phyloP scores from a whole-genome alignment of 2,888 invertebrate species.

The Cheilosia soror region DNA sequence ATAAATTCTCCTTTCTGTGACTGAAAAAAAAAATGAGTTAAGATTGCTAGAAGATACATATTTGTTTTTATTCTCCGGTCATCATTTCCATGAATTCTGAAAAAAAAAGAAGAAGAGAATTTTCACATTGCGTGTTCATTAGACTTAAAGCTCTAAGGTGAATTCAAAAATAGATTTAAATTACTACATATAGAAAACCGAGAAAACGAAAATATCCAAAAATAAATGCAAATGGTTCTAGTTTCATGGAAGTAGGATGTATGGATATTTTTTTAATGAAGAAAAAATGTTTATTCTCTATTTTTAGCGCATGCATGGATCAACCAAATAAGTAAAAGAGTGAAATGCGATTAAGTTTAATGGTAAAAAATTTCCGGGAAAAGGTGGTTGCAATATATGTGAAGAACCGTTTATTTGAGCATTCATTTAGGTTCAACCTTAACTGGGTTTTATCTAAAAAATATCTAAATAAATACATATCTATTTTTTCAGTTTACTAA shows the following conservation, averaged over 20 bases:
- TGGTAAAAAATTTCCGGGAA: neutral
- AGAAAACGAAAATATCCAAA: slow-evolving; percentile 52
- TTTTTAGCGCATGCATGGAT: slow-evolving; percentile 57
- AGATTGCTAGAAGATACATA: slow-evolving; percentile 31
- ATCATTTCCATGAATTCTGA: slow-evolving; percentile 98
- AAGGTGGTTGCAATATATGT: neutral
- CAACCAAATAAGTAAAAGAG: neutral
- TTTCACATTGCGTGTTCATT: slow-evolving; percentile 18
- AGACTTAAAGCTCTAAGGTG: slow-evolving; percentile 15
- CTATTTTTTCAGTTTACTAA: no score
- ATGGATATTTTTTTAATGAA: slow-evolving; percentile 22
- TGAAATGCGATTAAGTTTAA: neutral
- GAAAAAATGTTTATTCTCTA: slow-evolving; percentile 39
- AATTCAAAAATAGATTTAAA: slow-evolving; percentile 58
- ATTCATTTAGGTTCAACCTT: neutral
- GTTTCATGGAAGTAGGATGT: slow-evolving; percentile 55
- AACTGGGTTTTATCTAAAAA: neutral
- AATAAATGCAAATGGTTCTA: slow-evolving; percentile 66
- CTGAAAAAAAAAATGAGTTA: slow-evolving; percentile 30
- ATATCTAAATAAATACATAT: no score
- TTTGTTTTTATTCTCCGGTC: slow-evolving; percentile 91
- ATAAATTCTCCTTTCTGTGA: slow-evolving; percentile 21
- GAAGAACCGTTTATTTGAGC: neutral
- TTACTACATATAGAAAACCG: slow-evolving; percentile 13
- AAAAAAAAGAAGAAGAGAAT: slow-evolving; percentile 78